Conservation (phyloP, 1,140 invertebrate species). For the Leucophenga varia region DNA sequence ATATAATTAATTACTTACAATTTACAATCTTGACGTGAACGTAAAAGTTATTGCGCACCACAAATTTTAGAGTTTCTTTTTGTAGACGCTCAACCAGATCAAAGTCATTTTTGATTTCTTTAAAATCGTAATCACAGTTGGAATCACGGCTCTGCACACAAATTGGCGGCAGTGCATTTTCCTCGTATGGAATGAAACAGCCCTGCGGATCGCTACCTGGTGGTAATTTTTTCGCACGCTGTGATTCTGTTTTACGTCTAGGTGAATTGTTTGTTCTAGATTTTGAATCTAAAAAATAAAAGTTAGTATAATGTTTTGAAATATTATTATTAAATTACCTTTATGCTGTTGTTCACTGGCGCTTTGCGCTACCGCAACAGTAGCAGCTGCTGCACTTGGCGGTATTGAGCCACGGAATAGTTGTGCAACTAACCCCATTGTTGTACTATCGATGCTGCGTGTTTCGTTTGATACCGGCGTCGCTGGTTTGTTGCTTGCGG, state of each 20-base stretch:
- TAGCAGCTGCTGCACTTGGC: slow-evolving; percentile 40
- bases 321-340: slow-evolving; percentile 8
- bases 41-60: slow-evolving; percentile 77
- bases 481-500: slow-evolving; percentile 31
- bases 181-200: slow-evolving; percentile 62
- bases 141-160: slow-evolving; percentile 26
- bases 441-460: slow-evolving; percentile 36
- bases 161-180: slow-evolving; percentile 61
- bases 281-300: slow-evolving; percentile 5
- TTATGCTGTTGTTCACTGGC: slow-evolving; percentile 12
- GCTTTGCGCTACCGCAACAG: slow-evolving; percentile 30
- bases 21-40: slow-evolving; percentile 77
- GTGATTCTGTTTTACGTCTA: slow-evolving; percentile 35
- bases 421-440: slow-evolving; percentile 43
- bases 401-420: slow-evolving; percentile 50
- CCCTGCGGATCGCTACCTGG: slow-evolving; percentile 60
- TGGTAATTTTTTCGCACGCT: slow-evolving; percentile 30
- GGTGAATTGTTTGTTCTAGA: slow-evolving; percentile 30
- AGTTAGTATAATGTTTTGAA: neutral
- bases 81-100: slow-evolving; percentile 60
- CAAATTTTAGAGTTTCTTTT: slow-evolving; percentile 72
- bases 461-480: slow-evolving; percentile 30
- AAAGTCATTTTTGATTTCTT: slow-evolving; percentile 60
- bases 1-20: slow-evolving; percentile 61
- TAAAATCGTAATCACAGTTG: slow-evolving; percentile 61